Percentiles rank a stretch among this genome's conserved stretches.
Conservation (phyloP, 92 coral and sea anemone species). For the Zoanthus gigantus region DNA sequence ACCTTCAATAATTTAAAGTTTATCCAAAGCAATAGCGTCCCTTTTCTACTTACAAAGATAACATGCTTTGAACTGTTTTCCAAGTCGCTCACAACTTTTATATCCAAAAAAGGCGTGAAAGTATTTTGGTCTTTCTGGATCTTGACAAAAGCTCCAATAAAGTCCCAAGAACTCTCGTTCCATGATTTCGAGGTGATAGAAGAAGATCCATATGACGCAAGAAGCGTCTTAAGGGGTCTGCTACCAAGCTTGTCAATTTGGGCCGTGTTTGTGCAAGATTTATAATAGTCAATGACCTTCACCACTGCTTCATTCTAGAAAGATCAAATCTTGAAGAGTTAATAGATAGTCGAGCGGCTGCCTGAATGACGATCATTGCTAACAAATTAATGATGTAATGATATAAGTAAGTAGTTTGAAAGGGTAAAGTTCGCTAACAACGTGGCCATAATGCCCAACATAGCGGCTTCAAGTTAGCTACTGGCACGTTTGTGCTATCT, state of each 20-base stretch:
- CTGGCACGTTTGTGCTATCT: too few relatives aligned
- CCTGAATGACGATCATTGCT: too few relatives aligned
- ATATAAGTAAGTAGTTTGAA: too few relatives aligned
- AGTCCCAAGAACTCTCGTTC: slow-evolving; percentile 60
- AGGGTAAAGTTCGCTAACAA: too few relatives aligned
- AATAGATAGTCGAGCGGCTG: neutral
- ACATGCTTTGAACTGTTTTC: slow-evolving; percentile 28
- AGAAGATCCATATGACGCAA: slow-evolving; percentile 84
- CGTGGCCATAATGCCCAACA: too few relatives aligned
- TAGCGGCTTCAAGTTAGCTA: too few relatives aligned
- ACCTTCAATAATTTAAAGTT: neutral
- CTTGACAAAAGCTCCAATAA: slow-evolving; percentile 35
- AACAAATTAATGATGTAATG: too few relatives aligned
- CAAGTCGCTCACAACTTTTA: slow-evolving; percentile 21
- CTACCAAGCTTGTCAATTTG: slow-evolving; percentile 73
- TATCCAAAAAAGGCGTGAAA: slow-evolving; percentile 39
- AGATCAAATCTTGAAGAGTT: too few relatives aligned
- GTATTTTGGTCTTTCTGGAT: slow-evolving; percentile 32
- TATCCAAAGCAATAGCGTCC: neutral
- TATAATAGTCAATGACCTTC: slow-evolving; percentile 85
- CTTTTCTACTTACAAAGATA: neutral
- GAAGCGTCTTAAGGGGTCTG: slow-evolving; percentile 64
- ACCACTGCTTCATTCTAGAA: slow-evolving; percentile 84
- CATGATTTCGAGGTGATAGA: slow-evolving; percentile 81
- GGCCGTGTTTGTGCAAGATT: slow-evolving; percentile 78